phyloP scores from a whole-genome alignment of 1,140 invertebrate genomes.

The Calycopis cecrops region DNA sequence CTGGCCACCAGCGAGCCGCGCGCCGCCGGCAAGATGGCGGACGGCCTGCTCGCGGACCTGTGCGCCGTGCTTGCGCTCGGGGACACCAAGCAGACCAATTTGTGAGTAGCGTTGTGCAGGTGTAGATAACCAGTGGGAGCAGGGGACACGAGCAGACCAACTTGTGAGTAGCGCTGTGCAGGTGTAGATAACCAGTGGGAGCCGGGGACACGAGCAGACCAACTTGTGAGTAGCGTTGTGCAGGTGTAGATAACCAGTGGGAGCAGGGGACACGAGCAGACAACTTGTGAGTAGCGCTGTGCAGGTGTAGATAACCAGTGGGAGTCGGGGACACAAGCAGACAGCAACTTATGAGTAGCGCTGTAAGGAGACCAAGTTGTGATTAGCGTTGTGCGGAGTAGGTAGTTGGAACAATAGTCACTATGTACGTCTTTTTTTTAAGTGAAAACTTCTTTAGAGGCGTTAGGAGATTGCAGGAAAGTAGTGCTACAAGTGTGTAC shows the following conservation, averaged over 20 bases:
- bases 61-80: slow-evolving; percentile 76
- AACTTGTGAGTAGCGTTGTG: slow-evolving; percentile 83
- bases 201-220: slow-evolving; percentile 83
- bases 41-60: slow-evolving; percentile 76
- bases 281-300: slow-evolving; percentile 85
- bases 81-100: slow-evolving; percentile 88
- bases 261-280: slow-evolving; percentile 82
- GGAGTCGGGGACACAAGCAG: slow-evolving; percentile 80
- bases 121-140: too few species aligned
- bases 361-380: slow-evolving; percentile 85
- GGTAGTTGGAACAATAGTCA: too few species aligned
- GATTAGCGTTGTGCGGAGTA: slow-evolving; percentile 64
- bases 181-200: too few species aligned
- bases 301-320: too few species aligned
- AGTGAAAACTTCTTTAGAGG: too few species aligned
- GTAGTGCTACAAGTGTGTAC: too few species aligned
- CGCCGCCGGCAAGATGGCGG: slow-evolving; percentile 68
- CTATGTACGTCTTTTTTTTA: too few species aligned
- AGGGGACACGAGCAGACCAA: slow-evolving; percentile 86
- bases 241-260: too few species aligned
- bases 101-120: slow-evolving; percentile 78
- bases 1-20: slow-evolving; percentile 69
- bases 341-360: slow-evolving; percentile 88
- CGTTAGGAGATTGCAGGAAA: too few species aligned
- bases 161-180: slow-evolving; percentile 80